Evolutionary conservation across 2,113 vertebrate species (phyloP).

Genomic region (Sigmodon hispidus): DNA sequence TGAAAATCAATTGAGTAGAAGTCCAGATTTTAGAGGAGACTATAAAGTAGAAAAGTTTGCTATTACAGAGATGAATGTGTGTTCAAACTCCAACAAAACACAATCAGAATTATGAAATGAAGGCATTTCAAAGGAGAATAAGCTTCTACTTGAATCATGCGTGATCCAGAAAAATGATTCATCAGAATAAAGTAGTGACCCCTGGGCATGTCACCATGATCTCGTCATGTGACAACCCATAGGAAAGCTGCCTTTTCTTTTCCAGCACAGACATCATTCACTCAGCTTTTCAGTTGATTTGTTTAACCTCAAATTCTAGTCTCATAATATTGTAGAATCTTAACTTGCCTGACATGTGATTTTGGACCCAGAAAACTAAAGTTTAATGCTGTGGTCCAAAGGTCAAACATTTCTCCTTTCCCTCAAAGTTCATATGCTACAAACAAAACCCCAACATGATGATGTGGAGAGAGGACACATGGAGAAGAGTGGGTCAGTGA

Average conservation of each 20-base stretch:
- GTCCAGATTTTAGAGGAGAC: constrained; percentile 16
- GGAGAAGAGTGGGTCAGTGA: neutral
- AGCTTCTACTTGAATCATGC: neutral
- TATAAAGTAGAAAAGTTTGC: neutral
- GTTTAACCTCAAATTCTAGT: constrained; percentile 1
- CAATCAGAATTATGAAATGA: neutral
- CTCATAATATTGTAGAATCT: constrained; percentile 21
- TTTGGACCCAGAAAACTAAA: neutral
- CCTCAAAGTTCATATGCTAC: neutral
- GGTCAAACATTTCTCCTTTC: neutral
- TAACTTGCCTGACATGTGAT: neutral
- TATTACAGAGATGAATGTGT: neutral
- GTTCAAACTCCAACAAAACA: neutral
- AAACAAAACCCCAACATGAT: neutral
- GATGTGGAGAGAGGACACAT: neutral
- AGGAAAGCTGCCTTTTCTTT: neutral
- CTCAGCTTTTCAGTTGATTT: neutral
- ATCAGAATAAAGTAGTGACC: neutral
- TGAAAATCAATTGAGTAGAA: constrained; percentile 19
- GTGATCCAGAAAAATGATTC: neutral
- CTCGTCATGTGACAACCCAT: neutral
- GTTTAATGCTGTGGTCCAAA: neutral
- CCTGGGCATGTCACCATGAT: neutral
- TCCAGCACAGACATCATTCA: neutral
- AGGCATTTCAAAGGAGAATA: neutral